phyloP scores from a whole-genome alignment of 2,113 vertebrate species.

The Stomatorhinus ivindoensis region DNA sequence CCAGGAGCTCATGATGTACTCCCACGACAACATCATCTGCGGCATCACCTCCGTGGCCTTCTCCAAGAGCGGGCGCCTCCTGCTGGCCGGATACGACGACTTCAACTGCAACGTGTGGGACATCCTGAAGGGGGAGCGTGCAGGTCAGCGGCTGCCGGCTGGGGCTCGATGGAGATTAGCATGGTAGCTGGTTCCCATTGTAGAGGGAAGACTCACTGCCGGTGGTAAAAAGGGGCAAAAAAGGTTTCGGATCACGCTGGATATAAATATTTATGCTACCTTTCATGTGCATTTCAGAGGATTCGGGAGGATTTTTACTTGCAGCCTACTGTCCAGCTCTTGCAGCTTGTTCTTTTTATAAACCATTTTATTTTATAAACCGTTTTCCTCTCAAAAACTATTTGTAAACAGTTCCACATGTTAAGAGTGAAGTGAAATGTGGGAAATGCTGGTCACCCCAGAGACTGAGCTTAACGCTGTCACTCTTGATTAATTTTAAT shows the following conservation, averaged over 20 bases:
- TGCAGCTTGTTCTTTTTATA: neutral
- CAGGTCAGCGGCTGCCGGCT: slow-evolving; percentile 59
- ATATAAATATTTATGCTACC: neutral
- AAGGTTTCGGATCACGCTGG: neutral
- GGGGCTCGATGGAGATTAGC: neutral
- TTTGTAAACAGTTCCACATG: neutral
- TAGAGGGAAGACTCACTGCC: too few relatives aligned
- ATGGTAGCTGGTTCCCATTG: neutral
- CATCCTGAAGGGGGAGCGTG: slow-evolving; percentile 88
- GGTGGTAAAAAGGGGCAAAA: too few relatives aligned
- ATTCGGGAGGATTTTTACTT: neutral
- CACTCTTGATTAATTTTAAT: neutral
- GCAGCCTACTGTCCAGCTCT: neutral
- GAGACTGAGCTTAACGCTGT: neutral
- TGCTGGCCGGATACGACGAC: slow-evolving; percentile 90
- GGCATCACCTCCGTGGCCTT: slow-evolving; percentile 96
- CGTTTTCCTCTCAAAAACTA: neutral
- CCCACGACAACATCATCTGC: slow-evolving; percentile 92
- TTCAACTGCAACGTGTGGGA: slow-evolving; percentile 98
- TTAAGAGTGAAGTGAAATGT: neutral
- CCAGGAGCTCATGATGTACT: slow-evolving; percentile 88
- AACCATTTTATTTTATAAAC: too few relatives aligned
- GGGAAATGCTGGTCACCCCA: too few relatives aligned
- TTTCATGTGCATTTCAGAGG: neutral
- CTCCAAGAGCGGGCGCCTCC: slow-evolving; percentile 93